Base-by-base conservation (phyloP, 30 jellyfish, hydroid and myxozoan species). In the Hydractinia symbiolongicarpus region DNA sequence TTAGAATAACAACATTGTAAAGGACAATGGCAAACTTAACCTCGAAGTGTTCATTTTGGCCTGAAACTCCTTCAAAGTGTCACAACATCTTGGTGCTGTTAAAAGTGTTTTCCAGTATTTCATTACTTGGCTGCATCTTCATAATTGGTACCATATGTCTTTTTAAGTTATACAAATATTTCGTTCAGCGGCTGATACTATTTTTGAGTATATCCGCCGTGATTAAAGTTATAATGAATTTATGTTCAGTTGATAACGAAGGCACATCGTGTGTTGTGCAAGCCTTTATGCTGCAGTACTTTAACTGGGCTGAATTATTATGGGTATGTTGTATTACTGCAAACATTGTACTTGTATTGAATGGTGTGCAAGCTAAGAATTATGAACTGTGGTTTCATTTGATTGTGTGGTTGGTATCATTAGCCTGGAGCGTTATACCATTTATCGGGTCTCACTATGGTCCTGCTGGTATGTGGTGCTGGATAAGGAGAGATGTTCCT, bases 401-500 rank as follows among this genome's bases (percentile, higher is more conserved):
- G 5, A 66, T 83, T 14, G 20, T 86, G 72, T 91, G 98, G 98
- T 86, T 88, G 53, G 67, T 86, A 11, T 95, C 98, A 7, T 79
- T 91, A 9, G 11, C 87, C 62, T 77, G 91, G 96, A 88, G 95
- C 4, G 76, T 56, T 16, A 52, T 86, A n/a, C 98, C 98, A 8
- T 91, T 91, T 78, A 68, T 82, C 77, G 96, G 96, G 5, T 82
- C 68, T 61, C 89, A 80, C 84, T 91, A 91, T 79, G 98, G 98
- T 15, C 98, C 95, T 53, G 96, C 98, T 19, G 98, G 98, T 40
- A 95, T 91, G 49, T 91, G 98, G 98, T 91, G 87, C 55, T 79
- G 87, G 87, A 79, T 79, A 8, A 67, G 67, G 50, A 50, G 87
- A 40, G 87, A 61, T 5, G 87, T 81, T 14, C 64, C 87, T 79